These are phyloP conservation scores for Hemitrygon akajei DNA, from an alignment of 2,797 vertebrate species.

Conservation along the genomic window DNA sequence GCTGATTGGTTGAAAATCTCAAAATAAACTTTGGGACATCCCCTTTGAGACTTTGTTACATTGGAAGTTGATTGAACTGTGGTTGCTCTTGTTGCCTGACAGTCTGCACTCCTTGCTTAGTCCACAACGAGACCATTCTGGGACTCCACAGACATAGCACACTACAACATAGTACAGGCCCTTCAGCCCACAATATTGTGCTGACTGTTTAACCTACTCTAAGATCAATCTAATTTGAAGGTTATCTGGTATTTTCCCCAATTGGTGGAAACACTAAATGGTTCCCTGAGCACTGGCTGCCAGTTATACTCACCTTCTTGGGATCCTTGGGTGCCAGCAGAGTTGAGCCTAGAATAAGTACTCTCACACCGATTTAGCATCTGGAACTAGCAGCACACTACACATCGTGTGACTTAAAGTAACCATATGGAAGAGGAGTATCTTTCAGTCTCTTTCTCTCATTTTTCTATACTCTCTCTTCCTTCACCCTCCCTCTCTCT, in stretches of 20 bases:
- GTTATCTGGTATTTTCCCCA: not conserved
- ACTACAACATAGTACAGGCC: no score
- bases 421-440: not conserved
- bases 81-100: not conserved
- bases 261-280: no score
- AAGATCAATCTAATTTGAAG: not conserved
- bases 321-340: no score
- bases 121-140: not conserved
- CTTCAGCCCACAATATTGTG: no score
- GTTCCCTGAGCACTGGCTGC: no score
- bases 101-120: not conserved
- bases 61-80: not conserved
- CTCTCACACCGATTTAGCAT: no score
- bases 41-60: not conserved
- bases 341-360: no score
- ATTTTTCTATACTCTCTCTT: conserved; percentile 39
- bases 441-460: conserved; percentile 38
- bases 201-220: no score
- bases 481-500: conserved; percentile 31
- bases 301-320: no score
- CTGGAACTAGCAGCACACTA: no score
- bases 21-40: no score
- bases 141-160: no score
- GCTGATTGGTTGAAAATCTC: not conserved
- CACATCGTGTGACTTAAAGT: not conserved